phyloP scores from a whole-genome alignment of 2,113 vertebrate species.

The Silurus asotus region DNA sequence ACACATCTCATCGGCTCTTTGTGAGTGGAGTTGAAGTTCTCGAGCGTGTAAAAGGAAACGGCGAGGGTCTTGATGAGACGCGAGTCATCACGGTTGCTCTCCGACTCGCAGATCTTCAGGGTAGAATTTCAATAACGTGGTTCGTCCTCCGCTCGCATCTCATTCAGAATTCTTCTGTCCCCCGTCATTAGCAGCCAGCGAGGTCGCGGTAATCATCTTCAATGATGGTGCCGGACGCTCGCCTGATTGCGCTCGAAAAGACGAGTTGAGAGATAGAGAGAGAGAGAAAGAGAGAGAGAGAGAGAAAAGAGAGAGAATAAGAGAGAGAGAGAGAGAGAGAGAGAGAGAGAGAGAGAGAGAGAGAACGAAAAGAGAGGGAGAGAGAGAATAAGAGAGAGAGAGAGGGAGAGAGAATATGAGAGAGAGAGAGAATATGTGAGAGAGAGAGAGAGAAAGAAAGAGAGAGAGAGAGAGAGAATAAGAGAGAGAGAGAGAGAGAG shows the following conservation, averaged over 20 bases:
- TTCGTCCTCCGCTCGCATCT: slow-evolving; percentile 31
- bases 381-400: no score
- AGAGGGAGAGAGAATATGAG: no score
- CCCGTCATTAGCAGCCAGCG: slow-evolving; percentile 41
- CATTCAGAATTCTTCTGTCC: slow-evolving; percentile 50
- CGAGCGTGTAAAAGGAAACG: neutral
- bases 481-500: no score
- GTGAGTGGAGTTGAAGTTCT: neutral
- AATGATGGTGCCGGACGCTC: slow-evolving; percentile 37
- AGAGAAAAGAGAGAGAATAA: neutral
- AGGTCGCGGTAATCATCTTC: slow-evolving; percentile 52
- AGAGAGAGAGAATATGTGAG: no score
- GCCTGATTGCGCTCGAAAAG: slow-evolving; percentile 48
- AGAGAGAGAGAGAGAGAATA: no score
- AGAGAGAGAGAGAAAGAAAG: no score
- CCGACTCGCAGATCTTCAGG: neutral
- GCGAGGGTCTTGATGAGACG: neutral
- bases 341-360: no score
- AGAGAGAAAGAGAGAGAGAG: slow-evolving; percentile 20
- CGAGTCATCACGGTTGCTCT: slow-evolving; percentile 40
- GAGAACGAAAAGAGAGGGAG: no score
- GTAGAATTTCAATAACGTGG: slow-evolving; percentile 27
- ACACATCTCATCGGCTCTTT: neutral
- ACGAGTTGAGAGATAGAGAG: slow-evolving; percentile 26
- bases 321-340: no score